Conservation (phyloP, 1,140 invertebrate genomes). For the Odontomachus brunneus region DNA sequence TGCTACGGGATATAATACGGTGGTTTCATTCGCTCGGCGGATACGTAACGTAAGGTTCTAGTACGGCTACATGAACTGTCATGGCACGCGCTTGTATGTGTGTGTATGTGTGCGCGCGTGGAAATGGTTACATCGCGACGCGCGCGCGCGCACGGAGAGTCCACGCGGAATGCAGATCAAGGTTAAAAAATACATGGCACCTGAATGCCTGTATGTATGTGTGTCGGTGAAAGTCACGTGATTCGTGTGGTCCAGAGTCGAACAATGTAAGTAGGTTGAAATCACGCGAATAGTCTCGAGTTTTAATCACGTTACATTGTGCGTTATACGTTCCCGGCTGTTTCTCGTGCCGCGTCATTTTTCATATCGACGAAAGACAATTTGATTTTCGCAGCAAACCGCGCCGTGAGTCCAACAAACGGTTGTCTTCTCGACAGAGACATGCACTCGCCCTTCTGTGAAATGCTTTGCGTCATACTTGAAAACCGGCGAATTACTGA, state of each 20-base stretch:
- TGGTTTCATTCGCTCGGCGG: conserved; percentile 18
- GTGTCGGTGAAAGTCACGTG: background rate
- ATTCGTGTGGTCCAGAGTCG: background rate
- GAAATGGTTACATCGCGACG: conserved; percentile 28
- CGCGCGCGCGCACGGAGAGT: background rate
- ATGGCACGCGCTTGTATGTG: background rate
- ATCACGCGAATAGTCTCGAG: background rate
- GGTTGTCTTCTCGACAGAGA: background rate
- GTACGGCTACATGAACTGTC: background rate
- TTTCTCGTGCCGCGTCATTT: background rate
- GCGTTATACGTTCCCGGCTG: background rate
- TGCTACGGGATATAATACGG: background rate
- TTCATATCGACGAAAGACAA: no score
- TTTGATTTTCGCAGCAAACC: background rate
- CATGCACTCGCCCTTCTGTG: no score
- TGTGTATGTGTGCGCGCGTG: background rate
- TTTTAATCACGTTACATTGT: background rate
- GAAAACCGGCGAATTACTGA: no score
- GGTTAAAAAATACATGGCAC: conserved; percentile 35
- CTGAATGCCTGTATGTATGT: background rate
- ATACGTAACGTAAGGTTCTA: background rate
- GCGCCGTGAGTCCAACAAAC: background rate
- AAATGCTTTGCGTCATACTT: no score
- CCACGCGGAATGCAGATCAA: conserved; percentile 13
- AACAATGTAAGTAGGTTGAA: conserved; percentile 7